Percentiles rank a stretch among this genome's conserved stretches.
Conservation (phyloP, 2,113 vertebrate genomes). For the Bos indicus region DNA sequence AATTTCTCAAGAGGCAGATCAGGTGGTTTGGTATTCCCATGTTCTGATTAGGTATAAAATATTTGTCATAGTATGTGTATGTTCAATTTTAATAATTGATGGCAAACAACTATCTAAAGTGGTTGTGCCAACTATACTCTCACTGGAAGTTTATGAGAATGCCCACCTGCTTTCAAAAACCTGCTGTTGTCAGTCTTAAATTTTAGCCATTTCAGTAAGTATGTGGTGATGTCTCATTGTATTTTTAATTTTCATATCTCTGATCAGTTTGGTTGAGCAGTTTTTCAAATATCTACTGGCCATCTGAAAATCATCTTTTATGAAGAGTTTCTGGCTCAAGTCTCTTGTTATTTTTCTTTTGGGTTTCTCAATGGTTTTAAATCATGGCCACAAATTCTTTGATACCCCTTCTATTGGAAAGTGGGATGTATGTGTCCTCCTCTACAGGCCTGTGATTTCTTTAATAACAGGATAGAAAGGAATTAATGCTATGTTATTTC, state of each 20-base stretch:
- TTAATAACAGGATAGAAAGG: neutral
- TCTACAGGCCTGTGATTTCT: neutral
- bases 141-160: neutral
- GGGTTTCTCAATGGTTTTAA: neutral
- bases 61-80: neutral
- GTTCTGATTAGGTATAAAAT: neutral
- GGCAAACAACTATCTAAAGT: neutral
- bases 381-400: neutral
- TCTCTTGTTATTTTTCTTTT: slow-evolving; percentile 4
- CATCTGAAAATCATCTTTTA: neutral
- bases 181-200: neutral
- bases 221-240: neutral
- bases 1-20: too few species aligned
- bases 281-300: neutral
- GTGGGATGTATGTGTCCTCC: neutral
- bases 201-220: neutral
- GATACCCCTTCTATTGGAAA: neutral
- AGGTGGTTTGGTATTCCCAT: too few species aligned
- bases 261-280: neutral
- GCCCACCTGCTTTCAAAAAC: neutral
- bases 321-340: neutral
- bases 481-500: neutral
- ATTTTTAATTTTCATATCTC: neutral
- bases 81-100: neutral
- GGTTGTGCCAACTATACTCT: neutral